phyloP scores from a whole-genome alignment of 2,797 vertebrate species.

The Amphiprion clarkii region DNA sequence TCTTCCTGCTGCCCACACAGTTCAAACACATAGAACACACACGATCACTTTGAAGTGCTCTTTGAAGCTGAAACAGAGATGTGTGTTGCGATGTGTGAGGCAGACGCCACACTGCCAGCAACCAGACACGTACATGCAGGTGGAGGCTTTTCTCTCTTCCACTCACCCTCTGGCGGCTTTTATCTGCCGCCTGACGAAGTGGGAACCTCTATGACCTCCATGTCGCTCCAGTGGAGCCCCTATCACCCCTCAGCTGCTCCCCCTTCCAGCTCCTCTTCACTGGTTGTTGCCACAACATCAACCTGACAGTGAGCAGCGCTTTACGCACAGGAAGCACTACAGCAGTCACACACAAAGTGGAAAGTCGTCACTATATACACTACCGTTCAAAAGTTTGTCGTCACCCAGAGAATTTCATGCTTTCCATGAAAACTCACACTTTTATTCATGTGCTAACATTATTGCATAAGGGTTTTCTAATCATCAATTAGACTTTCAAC shows the following conservation, averaged over 20 bases:
- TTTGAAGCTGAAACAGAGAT: slow-evolving; percentile 52
- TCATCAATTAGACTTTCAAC: no score
- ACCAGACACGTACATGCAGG: slow-evolving; percentile 16
- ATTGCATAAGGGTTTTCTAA: no score
- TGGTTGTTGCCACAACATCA: slow-evolving; percentile 55
- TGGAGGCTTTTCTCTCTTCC: slow-evolving; percentile 6
- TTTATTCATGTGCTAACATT: no score
- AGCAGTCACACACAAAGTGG: no score
- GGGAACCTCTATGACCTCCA: slow-evolving; percentile 47
- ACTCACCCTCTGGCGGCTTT: slow-evolving; percentile 25
- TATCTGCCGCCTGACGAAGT: slow-evolving; percentile 53
- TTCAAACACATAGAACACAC: slow-evolving; percentile 34
- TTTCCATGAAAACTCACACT: no score
- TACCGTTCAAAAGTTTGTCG: no score
- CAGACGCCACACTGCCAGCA: slow-evolving; percentile 1
- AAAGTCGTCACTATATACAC: not conserved
- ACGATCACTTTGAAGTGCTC: slow-evolving; percentile 46
- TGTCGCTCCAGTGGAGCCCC: slow-evolving; percentile 49
- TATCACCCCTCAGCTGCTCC: slow-evolving; percentile 15
- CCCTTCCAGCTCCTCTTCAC: not conserved
- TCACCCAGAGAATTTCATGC: no score
- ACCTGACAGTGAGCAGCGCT: not conserved
- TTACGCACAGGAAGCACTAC: no score
- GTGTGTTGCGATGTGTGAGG: slow-evolving; percentile 33
- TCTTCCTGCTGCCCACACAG: not conserved